Conservation (phyloP, 2,888 invertebrate species). For the Brenthis daphne region DNA sequence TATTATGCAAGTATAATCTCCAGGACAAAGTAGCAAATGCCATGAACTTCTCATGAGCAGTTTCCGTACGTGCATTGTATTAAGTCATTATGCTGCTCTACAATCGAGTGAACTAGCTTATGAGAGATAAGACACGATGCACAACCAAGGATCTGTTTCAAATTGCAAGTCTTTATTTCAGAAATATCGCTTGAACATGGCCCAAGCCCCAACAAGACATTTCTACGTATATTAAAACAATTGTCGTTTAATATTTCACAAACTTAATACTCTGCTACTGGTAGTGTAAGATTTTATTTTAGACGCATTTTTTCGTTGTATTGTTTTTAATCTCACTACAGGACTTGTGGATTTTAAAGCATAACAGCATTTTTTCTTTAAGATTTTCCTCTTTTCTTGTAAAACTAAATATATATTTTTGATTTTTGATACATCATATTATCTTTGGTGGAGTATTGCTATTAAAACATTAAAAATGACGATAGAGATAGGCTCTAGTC, state of each 20-base stretch:
- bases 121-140: slow-evolving; percentile 45
- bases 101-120: slow-evolving; percentile 50
- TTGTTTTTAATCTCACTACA: no score
- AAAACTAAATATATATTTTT: no score
- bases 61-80: slow-evolving; percentile 53
- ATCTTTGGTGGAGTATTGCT: no score
- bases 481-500: no score
- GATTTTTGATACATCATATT: no score
- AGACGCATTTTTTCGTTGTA: no score
- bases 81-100: slow-evolving; percentile 65
- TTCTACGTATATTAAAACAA: not conserved
- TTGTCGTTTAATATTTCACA: not conserved
- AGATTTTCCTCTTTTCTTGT: no score
- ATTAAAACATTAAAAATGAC: no score
- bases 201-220: not conserved
- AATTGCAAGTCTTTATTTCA: slow-evolving; percentile 20
- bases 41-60: slow-evolving; percentile 28
- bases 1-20: slow-evolving; percentile 24
- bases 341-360: no score
- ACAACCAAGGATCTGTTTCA: slow-evolving; percentile 38
- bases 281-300: no score
- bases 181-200: not conserved
- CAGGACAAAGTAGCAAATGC: slow-evolving; percentile 26
- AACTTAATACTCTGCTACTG: no score
- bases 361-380: no score